Evolutionary conservation across 2,797 vertebrate species (phyloP), one percentile per base, ranked within the genome.

Genomic region (Falco columbarius): DNA sequence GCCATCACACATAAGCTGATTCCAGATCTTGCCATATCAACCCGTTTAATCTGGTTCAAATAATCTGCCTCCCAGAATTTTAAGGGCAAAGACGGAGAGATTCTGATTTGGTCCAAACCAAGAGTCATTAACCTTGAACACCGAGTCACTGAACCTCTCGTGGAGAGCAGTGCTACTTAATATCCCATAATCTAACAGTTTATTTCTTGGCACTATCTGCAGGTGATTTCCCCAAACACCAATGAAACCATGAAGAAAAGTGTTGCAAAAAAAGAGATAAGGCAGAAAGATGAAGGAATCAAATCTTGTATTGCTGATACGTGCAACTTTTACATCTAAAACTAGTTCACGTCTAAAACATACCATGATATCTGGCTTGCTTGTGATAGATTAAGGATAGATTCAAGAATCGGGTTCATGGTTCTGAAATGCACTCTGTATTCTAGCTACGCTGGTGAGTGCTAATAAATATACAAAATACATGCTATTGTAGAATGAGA

Each of bases 61-160:
- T 79, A 80, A 74, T 89, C 44, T 90, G 36, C 36, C 55, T 89
- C 80, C 29, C 34, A 61, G 56, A 89, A 71, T 65, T 19, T n/a
- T 80, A 32, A 77, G 42, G 67, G 46, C 59, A 92, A 34, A 86
- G 52, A 75, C 66, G 15, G 22, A 55, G 21, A 76, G 23, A 59
- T 47, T 38, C 71, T 86, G 95, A 73, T 81, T 81, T 85, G 49
- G 27, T 87, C 77, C 81, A 65, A 56, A 70, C 12, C 10, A 55
- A 34, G n/a, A 84, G 20, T 81, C 54, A 23, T 94, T 95, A 96
- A 93, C 86, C 93, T 96, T 85, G 59, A 93, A 54, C 73, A 70
- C 44, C 29, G 65, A 89, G 62, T 70, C 83, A 76, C 26, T 59
- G 73, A 92, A 86, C 71, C 74, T 91, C 44, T 73, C 9, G 20